Evolutionary conservation across 2,888 invertebrate genomes (phyloP), one percentile per base, ranked within the genome.

Genomic region (Lordiphosa fenestrarum): DNA sequence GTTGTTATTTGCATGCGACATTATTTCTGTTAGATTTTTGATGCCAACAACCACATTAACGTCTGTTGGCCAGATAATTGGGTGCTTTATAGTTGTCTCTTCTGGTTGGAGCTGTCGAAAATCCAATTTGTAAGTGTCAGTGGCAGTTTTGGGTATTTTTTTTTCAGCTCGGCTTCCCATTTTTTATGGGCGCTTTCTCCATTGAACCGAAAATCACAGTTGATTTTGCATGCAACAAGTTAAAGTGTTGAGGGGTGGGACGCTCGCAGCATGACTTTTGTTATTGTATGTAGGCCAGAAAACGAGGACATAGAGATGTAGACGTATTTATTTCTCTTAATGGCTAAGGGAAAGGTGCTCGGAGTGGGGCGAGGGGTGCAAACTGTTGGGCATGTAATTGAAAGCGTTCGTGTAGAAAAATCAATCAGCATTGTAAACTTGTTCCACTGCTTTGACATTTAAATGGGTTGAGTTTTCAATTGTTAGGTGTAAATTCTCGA

Each of bases 1-100:
- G 84, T 78, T 78, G 78, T 84, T 78, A 78, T 84, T 84, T 78
- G 78, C 83, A 77, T 77, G 75, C 71, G 61, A 61, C 84, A 78
- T 82, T 77, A 74, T 74, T 71, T 84, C 80, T 83, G 73, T 63
- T 44, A 57, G 57, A 67, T 76, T 50, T 50, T 54, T 35, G 6
- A 41, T 55, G 71, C 47, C 71, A 41, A 55, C 57, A 44, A 44
- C 38, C 56, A 44, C 51, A 42, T 65, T 65, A 69, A 65, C 52
- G 52, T 51, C 3, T 69, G 55, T 30, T 51, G 58, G 47, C 42
- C 36, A 35, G 78, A 73, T 77, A 77, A 84, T 77, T 78, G 68
- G 56, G 68, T 49, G 60, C 61, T 55, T 61, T 66, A 33, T 44
- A 44, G 44, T 38, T 38, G 38, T 10, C 44, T 44, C 30, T 15